These are phyloP conservation scores for Ophraella communa DNA, from an alignment of 2,888 invertebrate genomes.

Conservation along the genomic window DNA sequence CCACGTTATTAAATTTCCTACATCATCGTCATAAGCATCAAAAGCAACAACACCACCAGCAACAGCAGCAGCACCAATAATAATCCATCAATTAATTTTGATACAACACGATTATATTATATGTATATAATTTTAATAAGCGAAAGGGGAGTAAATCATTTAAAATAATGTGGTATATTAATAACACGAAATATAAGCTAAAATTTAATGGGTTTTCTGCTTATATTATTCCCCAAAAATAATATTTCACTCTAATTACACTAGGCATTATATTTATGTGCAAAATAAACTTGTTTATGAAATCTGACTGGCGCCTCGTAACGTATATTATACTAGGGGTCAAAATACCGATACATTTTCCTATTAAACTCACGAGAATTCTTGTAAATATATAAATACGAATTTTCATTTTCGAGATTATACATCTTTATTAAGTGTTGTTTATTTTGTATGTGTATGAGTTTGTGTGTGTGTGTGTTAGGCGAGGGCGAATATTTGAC, in stretches of 20 bases:
- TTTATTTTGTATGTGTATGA: too few relatives aligned
- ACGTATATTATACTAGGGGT: too few relatives aligned
- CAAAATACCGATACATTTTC: conserved; percentile 59
- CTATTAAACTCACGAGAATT: conserved; percentile 35
- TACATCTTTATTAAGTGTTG: conserved; percentile 37
- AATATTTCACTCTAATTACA: conserved; percentile 60
- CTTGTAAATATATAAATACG: conserved; percentile 39
- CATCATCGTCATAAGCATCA: too few relatives aligned
- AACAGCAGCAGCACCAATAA: conserved; percentile 16
- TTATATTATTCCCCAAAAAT: conserved; percentile 59
- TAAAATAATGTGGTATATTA: conserved; percentile 54
- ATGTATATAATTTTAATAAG: conserved; percentile 43
- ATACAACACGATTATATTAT: conserved; percentile 30
- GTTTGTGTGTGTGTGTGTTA: not conserved
- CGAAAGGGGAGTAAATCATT: conserved; percentile 50
- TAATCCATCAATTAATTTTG: conserved; percentile 33
- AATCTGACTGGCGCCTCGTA: conserved; percentile 56
- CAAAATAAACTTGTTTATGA: conserved; percentile 60
- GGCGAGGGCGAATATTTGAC: conserved; percentile 3
- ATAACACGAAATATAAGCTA: conserved; percentile 50
- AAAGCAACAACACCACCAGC: conserved; percentile 3
- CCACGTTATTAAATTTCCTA: conserved; percentile 6
- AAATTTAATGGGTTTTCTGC: conserved; percentile 50
- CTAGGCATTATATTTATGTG: conserved; percentile 57
- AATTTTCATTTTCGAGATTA: conserved; percentile 38